These are phyloP conservation scores for Dissostichus mawsoni DNA, from an alignment of 2,113 vertebrate genomes.

Conservation along the genomic window DNA sequence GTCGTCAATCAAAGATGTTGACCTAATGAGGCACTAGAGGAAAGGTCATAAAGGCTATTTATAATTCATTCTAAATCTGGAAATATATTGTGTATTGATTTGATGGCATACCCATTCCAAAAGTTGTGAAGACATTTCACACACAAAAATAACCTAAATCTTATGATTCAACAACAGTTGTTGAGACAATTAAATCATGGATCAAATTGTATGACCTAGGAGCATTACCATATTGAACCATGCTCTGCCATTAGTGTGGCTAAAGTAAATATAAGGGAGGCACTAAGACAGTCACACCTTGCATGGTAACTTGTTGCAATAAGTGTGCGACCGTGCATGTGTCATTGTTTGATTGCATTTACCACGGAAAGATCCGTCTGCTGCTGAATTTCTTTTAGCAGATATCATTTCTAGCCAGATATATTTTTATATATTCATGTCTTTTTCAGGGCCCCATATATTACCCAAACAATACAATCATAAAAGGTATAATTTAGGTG, in stretches of 20 bases:
- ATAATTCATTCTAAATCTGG: not conserved
- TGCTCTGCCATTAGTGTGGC: not conserved
- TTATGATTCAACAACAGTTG: not conserved
- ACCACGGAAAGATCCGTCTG: not conserved
- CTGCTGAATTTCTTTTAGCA: not conserved
- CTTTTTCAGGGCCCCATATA: not conserved
- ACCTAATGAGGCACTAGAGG: not conserved
- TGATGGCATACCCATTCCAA: not conserved
- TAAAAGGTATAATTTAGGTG: slow-evolving; percentile 4
- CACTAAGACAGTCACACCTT: not conserved
- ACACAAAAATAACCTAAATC: not conserved
- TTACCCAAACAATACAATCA: not conserved
- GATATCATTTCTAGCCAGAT: not conserved
- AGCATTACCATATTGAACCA: not conserved
- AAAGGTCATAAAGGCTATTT: not conserved
- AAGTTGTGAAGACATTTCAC: not conserved
- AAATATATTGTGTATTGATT: not conserved
- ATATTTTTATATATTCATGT: not conserved
- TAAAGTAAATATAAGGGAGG: not conserved
- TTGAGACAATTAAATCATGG: not conserved
- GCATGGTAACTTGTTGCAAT: not conserved
- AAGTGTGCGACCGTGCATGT: not conserved
- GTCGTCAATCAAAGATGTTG: too few species aligned
- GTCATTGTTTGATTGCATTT: not conserved
- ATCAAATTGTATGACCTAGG: not conserved